A percentile compares a stretch with the other conserved stretches of the same genome.
These are phyloP conservation scores for Pelosia muscerda DNA, from an alignment of 2,888 invertebrate genomes.

Conservation along the genomic window DNA sequence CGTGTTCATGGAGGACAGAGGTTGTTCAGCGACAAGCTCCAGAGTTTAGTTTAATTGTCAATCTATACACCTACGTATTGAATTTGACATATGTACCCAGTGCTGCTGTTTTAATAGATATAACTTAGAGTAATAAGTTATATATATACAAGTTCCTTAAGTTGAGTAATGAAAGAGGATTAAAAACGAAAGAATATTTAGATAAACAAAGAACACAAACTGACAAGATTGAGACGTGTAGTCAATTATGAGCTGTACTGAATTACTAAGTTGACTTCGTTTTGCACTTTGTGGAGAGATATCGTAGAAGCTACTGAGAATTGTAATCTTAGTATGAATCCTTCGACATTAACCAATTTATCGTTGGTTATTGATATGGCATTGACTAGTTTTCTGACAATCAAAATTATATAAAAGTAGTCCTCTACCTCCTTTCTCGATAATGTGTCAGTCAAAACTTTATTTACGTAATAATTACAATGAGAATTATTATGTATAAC, in stretches of 20 bases:
- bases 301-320: not conserved
- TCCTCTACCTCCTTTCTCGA: conserved; percentile 21
- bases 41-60: too few species aligned
- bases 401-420: not conserved
- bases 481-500: conserved; percentile 37
- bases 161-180: not conserved
- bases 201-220: too few species aligned
- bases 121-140: too few species aligned
- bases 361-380: too few species aligned
- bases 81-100: too few species aligned
- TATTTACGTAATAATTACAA: conserved; percentile 36
- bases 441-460: conserved; percentile 21
- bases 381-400: not conserved
- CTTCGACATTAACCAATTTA: not conserved
- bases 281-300: not conserved
- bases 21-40: too few species aligned
- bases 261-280: not conserved
- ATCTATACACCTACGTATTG: too few species aligned
- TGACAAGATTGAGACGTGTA: not conserved
- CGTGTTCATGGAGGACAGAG: too few species aligned
- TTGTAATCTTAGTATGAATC: not conserved
- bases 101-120: too few species aligned
- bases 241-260: not conserved
- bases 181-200: not conserved
- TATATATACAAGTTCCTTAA: too few species aligned